phyloP scores from a whole-genome alignment of 2,797 vertebrate species.

The Cynopterus sphinx region DNA sequence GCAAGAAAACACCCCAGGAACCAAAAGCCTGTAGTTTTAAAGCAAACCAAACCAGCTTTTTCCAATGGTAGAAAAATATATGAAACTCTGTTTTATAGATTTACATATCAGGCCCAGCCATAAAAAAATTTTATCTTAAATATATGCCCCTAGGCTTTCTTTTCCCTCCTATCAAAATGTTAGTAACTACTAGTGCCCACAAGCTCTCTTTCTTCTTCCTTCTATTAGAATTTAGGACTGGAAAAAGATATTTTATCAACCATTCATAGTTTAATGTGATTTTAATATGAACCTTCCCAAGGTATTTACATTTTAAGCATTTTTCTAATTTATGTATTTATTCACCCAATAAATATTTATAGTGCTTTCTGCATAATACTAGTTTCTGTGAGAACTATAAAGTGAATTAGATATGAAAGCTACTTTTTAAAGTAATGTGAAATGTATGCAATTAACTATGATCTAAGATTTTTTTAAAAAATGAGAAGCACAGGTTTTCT shows the following conservation, averaged over 20 bases:
- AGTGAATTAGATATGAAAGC: not conserved
- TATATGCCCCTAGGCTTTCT: not conserved
- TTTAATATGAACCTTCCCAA: not conserved
- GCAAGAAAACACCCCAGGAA: not conserved
- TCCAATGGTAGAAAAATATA: not conserved
- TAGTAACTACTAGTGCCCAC: not conserved
- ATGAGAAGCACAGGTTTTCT: not conserved
- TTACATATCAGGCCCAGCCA: not conserved
- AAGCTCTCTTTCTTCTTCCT: not conserved
- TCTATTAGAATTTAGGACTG: not conserved
- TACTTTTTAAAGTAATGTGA: conserved; percentile 33
- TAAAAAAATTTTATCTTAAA: not conserved
- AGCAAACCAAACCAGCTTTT: conserved; percentile 21
- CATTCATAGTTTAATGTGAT: not conserved
- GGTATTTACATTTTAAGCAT: conserved; percentile 32
- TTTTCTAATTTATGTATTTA: conserved; percentile 39
- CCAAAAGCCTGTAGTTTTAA: not conserved
- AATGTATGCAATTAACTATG: not conserved
- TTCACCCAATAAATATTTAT: conserved; percentile 11
- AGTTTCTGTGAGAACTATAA: conserved; percentile 9
- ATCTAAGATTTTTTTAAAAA: not conserved
- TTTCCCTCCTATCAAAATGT: not conserved
- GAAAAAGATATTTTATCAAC: conserved; percentile 2
- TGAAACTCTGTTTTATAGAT: not conserved
- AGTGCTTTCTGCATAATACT: not conserved